These are phyloP conservation scores for Porites rus DNA, from an alignment of 92 coral and sea anemone species.

Conservation along the genomic window DNA sequence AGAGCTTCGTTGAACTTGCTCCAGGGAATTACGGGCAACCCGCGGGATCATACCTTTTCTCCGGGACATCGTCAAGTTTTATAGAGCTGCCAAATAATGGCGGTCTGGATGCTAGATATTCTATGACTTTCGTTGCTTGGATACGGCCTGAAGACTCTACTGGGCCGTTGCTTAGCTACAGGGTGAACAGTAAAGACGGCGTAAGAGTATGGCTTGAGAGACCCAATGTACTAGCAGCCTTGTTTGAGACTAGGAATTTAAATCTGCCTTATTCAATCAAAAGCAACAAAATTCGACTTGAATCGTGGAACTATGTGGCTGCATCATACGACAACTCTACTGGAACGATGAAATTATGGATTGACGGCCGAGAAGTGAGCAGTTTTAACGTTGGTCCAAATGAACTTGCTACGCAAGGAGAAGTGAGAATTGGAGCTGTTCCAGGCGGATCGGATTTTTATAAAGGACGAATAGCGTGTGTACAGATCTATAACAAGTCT, in stretches of 20 bases:
- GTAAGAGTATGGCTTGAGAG: slow-evolving; percentile 35
- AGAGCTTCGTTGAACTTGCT: slow-evolving; percentile 8
- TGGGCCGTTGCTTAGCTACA: slow-evolving; percentile 42
- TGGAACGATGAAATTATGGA: slow-evolving; percentile 31
- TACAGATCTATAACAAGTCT: slow-evolving; percentile 43
- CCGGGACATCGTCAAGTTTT: slow-evolving; percentile 45
- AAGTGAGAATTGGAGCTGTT: slow-evolving; percentile 31
- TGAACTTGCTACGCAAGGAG: slow-evolving; percentile 42
- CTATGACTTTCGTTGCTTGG: slow-evolving; percentile 49
- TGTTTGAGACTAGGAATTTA: slow-evolving; percentile 17
- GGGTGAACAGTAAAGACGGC: slow-evolving; percentile 1
- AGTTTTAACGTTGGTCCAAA: slow-evolving; percentile 16
- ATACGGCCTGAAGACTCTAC: slow-evolving; percentile 33
- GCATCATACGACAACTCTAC: slow-evolving; percentile 37
- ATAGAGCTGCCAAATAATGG: slow-evolving; percentile 49
- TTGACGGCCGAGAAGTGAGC: slow-evolving; percentile 26
- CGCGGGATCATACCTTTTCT: slow-evolving; percentile 49
- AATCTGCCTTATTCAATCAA: slow-evolving; percentile 17
- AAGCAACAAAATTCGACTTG: slow-evolving; percentile 33
- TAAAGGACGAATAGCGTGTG: slow-evolving; percentile 34
- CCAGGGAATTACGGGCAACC: slow-evolving; percentile 54
- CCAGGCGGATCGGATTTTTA: slow-evolving; percentile 16
- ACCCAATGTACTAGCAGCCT: slow-evolving; percentile 31
- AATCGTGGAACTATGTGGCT: slow-evolving; percentile 42
- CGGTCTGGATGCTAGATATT: slow-evolving; percentile 42